A percentile compares a stretch with the other conserved stretches of the same genome.
Evolutionary conservation across 2,113 vertebrate genomes (phyloP).

Genomic region (Crotalus helleri): DNA sequence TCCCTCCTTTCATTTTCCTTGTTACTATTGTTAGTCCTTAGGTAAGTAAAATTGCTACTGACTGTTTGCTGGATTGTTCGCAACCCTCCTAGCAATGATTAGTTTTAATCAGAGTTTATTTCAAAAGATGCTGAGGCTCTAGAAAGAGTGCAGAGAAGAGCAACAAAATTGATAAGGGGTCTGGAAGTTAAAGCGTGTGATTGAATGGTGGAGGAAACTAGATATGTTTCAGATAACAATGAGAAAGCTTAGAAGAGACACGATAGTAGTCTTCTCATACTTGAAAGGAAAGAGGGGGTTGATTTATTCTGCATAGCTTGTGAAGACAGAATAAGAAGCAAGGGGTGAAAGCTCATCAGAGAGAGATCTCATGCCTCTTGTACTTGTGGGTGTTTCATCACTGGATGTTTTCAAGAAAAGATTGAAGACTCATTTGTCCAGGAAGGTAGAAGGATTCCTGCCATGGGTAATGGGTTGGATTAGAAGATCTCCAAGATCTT

Average conservation of each 20-base stretch:
- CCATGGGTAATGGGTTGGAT: not conserved
- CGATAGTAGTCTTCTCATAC: not conserved
- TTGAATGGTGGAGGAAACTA: not conserved
- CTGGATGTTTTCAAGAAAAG: not conserved
- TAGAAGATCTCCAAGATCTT: not conserved
- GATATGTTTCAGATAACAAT: not conserved
- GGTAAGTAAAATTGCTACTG: not conserved
- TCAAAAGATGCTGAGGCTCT: not conserved
- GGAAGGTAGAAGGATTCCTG: not conserved
- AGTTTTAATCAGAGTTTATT: not conserved
- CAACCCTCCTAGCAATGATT: not conserved
- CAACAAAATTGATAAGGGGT: not conserved
- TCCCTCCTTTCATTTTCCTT: not conserved
- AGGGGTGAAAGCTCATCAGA: not conserved
- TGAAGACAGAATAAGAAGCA: not conserved
- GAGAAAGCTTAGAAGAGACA: not conserved
- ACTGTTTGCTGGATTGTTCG: not conserved
- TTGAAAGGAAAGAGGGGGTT: not conserved
- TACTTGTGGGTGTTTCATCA: not conserved
- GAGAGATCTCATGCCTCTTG: not conserved
- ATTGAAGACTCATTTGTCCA: not conserved
- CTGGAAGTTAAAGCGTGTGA: not conserved
- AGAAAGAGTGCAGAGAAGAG: not conserved
- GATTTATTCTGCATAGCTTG: not conserved
- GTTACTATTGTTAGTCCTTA: not conserved